These are phyloP conservation scores for Ctenodactylus gundi DNA, from an alignment of 2,113 vertebrate genomes.

Conservation along the genomic window DNA sequence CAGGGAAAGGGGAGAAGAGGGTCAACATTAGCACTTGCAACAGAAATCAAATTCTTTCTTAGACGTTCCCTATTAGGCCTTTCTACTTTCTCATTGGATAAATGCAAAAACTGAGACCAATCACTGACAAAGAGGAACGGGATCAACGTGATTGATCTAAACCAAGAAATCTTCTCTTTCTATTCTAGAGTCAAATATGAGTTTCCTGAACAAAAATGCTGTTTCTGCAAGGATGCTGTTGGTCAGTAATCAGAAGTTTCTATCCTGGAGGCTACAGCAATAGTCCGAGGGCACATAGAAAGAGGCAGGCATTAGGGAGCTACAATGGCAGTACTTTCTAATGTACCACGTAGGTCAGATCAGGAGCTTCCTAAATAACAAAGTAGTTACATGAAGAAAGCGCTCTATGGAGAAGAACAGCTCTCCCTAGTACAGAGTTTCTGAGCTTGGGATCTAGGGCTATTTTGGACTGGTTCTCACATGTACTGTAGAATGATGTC, in stretches of 20 bases:
- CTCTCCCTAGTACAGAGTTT: background rate
- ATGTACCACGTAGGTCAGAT: background rate
- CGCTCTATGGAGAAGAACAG: fast-evolving
- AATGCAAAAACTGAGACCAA: background rate
- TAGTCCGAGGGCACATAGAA: background rate
- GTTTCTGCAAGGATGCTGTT: background rate
- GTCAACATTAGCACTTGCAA: background rate
- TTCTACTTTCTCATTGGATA: background rate
- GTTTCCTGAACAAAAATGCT: background rate
- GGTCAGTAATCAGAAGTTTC: background rate
- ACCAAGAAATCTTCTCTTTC: background rate
- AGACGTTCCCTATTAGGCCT: background rate
- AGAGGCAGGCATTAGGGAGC: background rate
- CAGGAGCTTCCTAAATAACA: background rate
- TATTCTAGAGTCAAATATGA: background rate
- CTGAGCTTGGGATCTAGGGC: background rate
- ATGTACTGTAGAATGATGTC: background rate
- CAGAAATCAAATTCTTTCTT: background rate
- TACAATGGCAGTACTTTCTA: no score
- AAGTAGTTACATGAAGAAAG: background rate
- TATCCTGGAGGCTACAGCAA: background rate
- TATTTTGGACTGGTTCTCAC: background rate
- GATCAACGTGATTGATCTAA: background rate
- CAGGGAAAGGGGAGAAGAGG: background rate
- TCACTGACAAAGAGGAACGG: background rate